phyloP scores from a whole-genome alignment of 1,140 invertebrate species.

The Drosophila murphyi region DNA sequence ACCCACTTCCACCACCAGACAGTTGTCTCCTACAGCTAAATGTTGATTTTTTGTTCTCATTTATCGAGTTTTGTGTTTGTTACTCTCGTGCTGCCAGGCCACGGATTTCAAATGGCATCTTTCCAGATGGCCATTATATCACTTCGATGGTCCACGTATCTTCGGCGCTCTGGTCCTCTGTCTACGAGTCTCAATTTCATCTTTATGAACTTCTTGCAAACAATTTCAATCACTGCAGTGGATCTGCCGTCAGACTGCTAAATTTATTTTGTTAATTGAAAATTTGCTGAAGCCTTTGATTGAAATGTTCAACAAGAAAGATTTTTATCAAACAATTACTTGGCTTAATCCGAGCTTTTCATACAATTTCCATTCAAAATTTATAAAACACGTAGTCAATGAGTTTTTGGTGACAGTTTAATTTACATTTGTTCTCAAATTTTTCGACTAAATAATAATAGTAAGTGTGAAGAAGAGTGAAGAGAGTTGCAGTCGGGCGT shows the following conservation, averaged over 20 bases:
- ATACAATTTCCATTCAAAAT: no score
- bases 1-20: conserved; percentile 9
- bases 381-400: no score
- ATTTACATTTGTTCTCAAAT: no score
- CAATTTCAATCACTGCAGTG: conserved; percentile 22
- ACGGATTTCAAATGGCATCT: conserved; percentile 6
- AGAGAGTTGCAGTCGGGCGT: no score
- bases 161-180: neutral
- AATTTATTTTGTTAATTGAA: conserved; percentile 45
- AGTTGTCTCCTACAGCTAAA: conserved; percentile 27
- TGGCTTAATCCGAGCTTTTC: no score
- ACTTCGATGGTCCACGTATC: neutral
- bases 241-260: conserved; percentile 14
- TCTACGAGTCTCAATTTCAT: neutral
- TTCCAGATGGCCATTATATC: conserved; percentile 15
- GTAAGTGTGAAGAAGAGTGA: no score
- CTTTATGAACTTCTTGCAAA: neutral
- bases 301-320: neutral
- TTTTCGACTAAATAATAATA: no score
- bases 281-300: conserved; percentile 19
- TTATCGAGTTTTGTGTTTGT: conserved; percentile 29
- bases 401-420: no score
- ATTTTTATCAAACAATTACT: no score
- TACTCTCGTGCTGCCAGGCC: conserved; percentile 2
- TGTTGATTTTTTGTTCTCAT: conserved; percentile 14